phyloP scores from a whole-genome alignment of 23 tunicate species.

The Trididemnum clinides region DNA sequence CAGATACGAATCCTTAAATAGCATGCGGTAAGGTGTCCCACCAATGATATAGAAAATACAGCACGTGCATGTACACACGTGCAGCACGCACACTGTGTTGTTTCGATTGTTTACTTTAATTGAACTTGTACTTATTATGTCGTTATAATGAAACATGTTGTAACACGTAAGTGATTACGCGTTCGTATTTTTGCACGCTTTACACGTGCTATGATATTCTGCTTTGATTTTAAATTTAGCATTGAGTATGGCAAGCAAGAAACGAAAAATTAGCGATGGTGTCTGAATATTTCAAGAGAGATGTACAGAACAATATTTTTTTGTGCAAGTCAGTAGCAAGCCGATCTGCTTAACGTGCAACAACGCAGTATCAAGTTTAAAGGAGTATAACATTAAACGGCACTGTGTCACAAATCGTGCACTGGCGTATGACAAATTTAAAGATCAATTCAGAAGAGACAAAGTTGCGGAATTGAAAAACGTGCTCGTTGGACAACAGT shows the following conservation, averaged over 20 bases:
- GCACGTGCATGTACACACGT: constrained; percentile 10
- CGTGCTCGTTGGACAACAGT: constrained; percentile 36
- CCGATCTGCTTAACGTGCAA: no score
- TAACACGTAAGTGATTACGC: constrained; percentile 9
- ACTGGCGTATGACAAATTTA: no score
- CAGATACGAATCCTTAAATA: constrained; percentile 24
- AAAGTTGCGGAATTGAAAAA: constrained; percentile 34
- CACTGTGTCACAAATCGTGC: no score
- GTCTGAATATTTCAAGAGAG: constrained; percentile 38
- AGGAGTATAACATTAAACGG: no score
- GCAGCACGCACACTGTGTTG: constrained; percentile 21
- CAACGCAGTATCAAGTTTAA: no score
- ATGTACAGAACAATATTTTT: constrained; percentile 22
- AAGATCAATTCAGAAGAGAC: no score
- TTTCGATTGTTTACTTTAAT: constrained; percentile 9
- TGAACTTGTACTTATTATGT: neutral
- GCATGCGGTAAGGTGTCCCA: constrained; percentile 36
- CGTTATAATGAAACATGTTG: neutral
- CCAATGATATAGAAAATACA: constrained; percentile 21
- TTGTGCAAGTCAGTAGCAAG: constrained; percentile 30
- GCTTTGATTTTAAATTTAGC: constrained; percentile 1
- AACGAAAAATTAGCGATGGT: constrained; percentile 29
- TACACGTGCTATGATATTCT: constrained; percentile 5
- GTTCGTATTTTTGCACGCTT: constrained; percentile 10
- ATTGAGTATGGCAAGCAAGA: constrained; percentile 13